phyloP scores from a whole-genome alignment of 2,113 vertebrate species.

The Climacteris rufus region DNA sequence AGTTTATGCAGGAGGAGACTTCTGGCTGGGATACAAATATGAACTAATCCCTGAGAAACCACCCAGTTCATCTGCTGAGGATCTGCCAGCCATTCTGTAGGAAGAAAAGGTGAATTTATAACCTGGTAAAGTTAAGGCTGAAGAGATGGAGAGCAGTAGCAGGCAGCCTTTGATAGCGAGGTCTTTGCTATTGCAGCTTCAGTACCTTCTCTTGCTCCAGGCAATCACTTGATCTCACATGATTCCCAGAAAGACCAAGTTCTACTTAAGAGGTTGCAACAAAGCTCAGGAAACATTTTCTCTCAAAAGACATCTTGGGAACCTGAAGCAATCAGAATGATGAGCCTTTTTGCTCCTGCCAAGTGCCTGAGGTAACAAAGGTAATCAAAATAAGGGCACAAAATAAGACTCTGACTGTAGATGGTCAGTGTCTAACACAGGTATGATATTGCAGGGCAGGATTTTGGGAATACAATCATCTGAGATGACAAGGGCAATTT shows the following conservation, averaged over 20 bases:
- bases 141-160: not conserved
- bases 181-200: not conserved
- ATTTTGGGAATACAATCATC: not conserved
- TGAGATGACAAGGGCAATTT: not conserved
- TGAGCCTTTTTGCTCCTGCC: not conserved
- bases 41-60: not conserved
- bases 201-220: not conserved
- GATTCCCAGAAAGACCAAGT: conserved; percentile 8
- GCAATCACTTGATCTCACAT: not conserved
- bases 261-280: not conserved
- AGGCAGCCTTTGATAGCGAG: not conserved
- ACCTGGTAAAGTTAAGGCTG: not conserved
- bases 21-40: not conserved
- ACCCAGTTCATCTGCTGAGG: not conserved
- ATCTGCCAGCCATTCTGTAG: not conserved
- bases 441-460: not conserved
- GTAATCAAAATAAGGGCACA: conserved; percentile 1
- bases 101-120: not conserved
- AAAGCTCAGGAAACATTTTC: not conserved
- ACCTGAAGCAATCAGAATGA: conserved; percentile 1
- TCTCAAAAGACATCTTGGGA: not conserved
- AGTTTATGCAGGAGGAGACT: not conserved
- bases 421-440: not conserved
- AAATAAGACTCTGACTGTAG: not conserved
- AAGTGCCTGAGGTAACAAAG: not conserved